These are phyloP conservation scores for Barnardius zonarius DNA, from an alignment of 2,113 vertebrate genomes.

Conservation along the genomic window DNA sequence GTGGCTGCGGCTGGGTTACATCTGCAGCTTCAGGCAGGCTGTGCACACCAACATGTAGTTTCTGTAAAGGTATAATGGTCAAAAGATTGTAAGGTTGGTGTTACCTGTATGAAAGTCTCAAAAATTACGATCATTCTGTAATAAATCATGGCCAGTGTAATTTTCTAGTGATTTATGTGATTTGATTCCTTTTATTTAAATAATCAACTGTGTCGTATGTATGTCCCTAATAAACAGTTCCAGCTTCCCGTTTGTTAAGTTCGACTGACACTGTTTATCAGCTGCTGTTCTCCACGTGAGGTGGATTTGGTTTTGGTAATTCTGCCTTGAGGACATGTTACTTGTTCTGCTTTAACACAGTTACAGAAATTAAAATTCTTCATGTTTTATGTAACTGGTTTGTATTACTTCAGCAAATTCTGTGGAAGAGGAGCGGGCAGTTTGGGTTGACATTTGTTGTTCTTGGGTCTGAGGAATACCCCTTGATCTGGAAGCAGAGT, in stretches of 20 bases:
- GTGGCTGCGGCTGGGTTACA: neutral
- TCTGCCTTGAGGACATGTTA: neutral
- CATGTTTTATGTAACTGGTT: neutral
- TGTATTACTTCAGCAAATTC: neutral
- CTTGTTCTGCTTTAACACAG: neutral
- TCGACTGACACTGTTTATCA: neutral
- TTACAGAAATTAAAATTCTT: constrained; percentile 17
- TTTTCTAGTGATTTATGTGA: neutral
- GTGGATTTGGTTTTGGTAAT: neutral
- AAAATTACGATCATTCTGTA: neutral
- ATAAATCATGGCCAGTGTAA: constrained; percentile 22
- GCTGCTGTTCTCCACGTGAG: neutral
- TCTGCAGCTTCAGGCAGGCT: neutral
- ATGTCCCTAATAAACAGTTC: neutral
- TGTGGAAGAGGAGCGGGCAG: too few species aligned
- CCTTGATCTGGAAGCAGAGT: too few species aligned
- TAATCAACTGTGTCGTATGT: neutral
- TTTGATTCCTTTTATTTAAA: constrained; percentile 11
- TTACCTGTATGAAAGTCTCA: neutral
- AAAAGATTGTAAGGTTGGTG: neutral
- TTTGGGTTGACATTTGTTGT: neutral
- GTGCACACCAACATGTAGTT: neutral
- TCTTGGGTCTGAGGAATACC: neutral
- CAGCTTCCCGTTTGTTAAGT: neutral
- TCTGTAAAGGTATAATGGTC: neutral